Evolutionary conservation across 2,888 invertebrate species (phyloP), one percentile per base, ranked within the genome.

Genomic region (Agonopterix heracliana): DNA sequence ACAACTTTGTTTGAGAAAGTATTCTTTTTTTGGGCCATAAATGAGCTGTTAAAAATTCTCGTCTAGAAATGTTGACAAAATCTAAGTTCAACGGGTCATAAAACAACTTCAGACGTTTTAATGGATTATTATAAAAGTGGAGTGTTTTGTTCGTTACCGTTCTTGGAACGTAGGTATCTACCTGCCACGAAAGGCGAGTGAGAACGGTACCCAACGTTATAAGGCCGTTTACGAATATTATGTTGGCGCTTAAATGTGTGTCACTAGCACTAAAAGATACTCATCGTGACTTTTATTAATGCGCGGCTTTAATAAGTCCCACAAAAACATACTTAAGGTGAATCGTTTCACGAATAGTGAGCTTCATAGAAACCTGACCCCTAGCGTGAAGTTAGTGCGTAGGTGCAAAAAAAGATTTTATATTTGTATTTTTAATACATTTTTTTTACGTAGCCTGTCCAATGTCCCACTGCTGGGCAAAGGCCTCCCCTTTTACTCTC

Each of bases 141-240:
- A 47, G 44, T 41, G 36, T 26, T 44, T 34, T 13, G 62, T 79
- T 82, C 79, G 82, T 82, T 83, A 83, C 61, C 50, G 54, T 83
- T 83, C 81, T 80, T 56, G 66, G 81, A 83, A 81, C 68, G 71
- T 63, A 81, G 67, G 71, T 63, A 66, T 64, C 68, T 71, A 74
- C 63, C 71, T 34, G 41, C 5, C 38, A 4, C 12, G 45, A n/a
- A 17, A 11, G 64, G 71, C 10, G 41, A 13, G 10, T 38, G n/a
- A 13, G 12, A 78, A 81, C 78, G 75, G 79, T 78, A 76, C 68
- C 66, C 63, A 56, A 67, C 68, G 63, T 66, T 48, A 50, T 11
- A 45, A 59, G 69, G 60, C 55, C 63, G 60, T 73, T 84, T 78
- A 84, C 67, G 68, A 78, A 75, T 77, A 78, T 79, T 78, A 77